Conservation (phyloP, 2,888 invertebrate species). For the Clistopyga incitator region DNA sequence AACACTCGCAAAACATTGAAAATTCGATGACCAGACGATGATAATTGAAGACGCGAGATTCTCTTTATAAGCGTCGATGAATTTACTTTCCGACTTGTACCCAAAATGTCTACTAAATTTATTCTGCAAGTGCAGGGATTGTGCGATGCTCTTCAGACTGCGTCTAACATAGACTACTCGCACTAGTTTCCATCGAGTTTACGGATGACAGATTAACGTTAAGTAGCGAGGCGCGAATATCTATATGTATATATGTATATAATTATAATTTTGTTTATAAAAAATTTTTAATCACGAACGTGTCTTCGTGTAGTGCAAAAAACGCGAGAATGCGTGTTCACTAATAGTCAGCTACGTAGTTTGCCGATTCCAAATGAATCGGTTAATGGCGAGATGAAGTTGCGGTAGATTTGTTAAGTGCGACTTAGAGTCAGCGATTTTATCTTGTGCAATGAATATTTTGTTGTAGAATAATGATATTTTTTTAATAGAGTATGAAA, state of each 20-base stretch:
- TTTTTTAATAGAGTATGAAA: background rate
- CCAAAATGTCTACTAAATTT: slow-evolving; percentile 40
- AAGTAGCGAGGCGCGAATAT: slow-evolving; percentile 61
- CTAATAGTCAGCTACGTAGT: slow-evolving; percentile 10
- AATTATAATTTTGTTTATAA: slow-evolving; percentile 40
- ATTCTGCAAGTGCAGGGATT: slow-evolving; percentile 66
- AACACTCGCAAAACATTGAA: slow-evolving; percentile 13
- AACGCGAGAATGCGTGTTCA: slow-evolving; percentile 57
- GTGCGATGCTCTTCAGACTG: slow-evolving; percentile 68
- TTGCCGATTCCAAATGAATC: slow-evolving; percentile 36
- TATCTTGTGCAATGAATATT: slow-evolving; percentile 14
- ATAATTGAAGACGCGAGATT: slow-evolving; percentile 2
- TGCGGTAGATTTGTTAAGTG: slow-evolving; percentile 29
- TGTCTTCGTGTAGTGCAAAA: slow-evolving; percentile 50
- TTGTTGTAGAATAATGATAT: slow-evolving; percentile 9
- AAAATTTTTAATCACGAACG: slow-evolving; percentile 52
- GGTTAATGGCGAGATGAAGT: slow-evolving; percentile 17
- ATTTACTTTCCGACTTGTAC: slow-evolving; percentile 48
- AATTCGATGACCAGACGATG: slow-evolving; percentile 5
- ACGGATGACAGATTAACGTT: slow-evolving; percentile 44
- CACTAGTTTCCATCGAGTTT: slow-evolving; percentile 59
- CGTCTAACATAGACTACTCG: slow-evolving; percentile 60
- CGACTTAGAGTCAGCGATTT: slow-evolving; percentile 2
- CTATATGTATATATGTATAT: background rate
- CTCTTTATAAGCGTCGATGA: slow-evolving; percentile 26